Base-by-base conservation (phyloP, 2,113 vertebrate genomes). In the Melospiza melodia region DNA sequence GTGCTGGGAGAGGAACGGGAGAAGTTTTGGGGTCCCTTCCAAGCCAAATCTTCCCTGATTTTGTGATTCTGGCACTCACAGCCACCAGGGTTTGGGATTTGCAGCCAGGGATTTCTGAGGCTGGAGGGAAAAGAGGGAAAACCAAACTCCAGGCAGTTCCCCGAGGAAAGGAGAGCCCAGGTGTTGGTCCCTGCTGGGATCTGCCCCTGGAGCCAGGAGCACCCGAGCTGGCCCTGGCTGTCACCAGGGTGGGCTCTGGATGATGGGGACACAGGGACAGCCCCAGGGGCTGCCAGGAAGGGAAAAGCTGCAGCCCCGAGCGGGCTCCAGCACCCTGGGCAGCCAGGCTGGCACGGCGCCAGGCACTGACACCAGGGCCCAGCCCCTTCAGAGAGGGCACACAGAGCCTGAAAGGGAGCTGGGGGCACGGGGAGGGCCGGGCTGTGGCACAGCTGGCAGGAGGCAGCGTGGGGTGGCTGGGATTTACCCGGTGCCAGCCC, bases 61-160 rank as follows among this genome's bases (percentile, higher is more conserved):
- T 31, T 3, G 9, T 4, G 84, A 37, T 33, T 27, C 22, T 35
- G 44, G 35, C 6, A n/a, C 30, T 20, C 44, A 2, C 17, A 39
- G 85, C 52, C 72, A 15, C 51, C 14, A 0, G 9, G 11, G 18
- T 0, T 30, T 3, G 15, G 69, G 54, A 17, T 39, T 11, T 44
- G 21, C 37, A 61, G 11, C 27, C 69, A 21, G 48, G 3, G 28
- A 62, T 15, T 66, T 21, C 65, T 37, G 69, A 20, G 31, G 69
- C 90, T 58, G 74, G 33, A 66, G 58, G 72, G 54, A n/a, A 66
- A 79, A 41, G 41, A 41, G 41, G 41, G 41, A 6, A 41, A 41
- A 41, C 59, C 9, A 30, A 79, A 9, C 79, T 11, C 33, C 44
- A 37, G 74, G 46, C 11, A 6, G 11, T 20, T 58, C 55, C 81